These are phyloP conservation scores for Drosophila willistoni DNA, from an alignment of 1,140 invertebrate species.

Conservation along the genomic window DNA sequence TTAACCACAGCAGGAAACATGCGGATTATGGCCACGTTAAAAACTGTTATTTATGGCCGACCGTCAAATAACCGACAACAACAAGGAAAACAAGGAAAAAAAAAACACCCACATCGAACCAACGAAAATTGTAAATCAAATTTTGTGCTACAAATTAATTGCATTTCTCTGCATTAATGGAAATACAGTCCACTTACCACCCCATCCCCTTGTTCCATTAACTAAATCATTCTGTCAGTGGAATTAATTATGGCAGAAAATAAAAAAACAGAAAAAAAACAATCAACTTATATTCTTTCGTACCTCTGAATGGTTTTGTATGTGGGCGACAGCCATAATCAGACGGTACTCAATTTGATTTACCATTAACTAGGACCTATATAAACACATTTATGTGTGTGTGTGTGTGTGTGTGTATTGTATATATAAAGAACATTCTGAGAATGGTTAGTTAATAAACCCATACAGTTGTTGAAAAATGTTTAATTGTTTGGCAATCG, in stretches of 20 bases:
- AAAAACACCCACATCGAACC: not conserved
- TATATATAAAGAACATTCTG: not conserved
- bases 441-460: conserved; percentile 10
- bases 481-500: conserved; percentile 37
- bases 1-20: conserved; percentile 14
- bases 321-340: conserved; percentile 1
- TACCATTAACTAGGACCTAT: conserved; percentile 12
- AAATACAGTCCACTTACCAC: not conserved
- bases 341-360: conserved; percentile 22
- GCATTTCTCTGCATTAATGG: conserved; percentile 34
- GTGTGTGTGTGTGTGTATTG: too few relatives aligned
- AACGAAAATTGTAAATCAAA: conserved; percentile 46
- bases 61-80: not conserved
- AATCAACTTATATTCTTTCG: not conserved
- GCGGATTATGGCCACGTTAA: conserved; percentile 22
- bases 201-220: not conserved
- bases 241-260: conserved; percentile 33
- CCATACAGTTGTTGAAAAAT: conserved; percentile 16
- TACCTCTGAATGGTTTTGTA: not conserved
- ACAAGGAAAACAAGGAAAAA: not conserved
- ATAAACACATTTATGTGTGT: too few relatives aligned
- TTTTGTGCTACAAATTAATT: conserved; percentile 49
- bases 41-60: conserved; percentile 37
- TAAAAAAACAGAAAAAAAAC: not conserved
- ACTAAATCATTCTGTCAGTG: conserved; percentile 37